Conservation (phyloP, 2,888 invertebrate species). For the Spilarctia lutea region DNA sequence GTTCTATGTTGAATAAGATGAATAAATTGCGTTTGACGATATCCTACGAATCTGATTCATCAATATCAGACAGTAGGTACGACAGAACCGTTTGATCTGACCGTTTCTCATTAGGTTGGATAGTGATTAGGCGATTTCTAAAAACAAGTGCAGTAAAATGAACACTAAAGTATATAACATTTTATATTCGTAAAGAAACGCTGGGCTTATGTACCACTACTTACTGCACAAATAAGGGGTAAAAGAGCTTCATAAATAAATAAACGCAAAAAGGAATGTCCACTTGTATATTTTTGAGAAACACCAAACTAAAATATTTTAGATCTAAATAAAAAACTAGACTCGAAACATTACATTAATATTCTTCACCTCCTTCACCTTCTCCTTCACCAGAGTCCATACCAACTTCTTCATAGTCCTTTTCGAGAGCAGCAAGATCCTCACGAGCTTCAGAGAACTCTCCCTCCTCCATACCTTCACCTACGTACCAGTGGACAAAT, state of each 20-base stretch:
- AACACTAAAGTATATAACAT: too few relatives aligned
- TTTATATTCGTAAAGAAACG: too few relatives aligned
- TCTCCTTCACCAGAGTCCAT: conserved; percentile 94
- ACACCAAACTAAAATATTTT: conserved; percentile 20
- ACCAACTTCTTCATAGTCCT: conserved; percentile 95
- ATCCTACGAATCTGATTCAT: too few relatives aligned
- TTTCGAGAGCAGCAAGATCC: conserved; percentile 90
- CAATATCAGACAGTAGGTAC: too few relatives aligned
- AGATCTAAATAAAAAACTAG: conserved; percentile 40
- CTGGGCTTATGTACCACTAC: too few relatives aligned
- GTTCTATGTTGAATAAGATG: too few relatives aligned
- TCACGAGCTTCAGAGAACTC: conserved; percentile 93
- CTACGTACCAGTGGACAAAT: conserved; percentile 98
- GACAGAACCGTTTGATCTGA: too few relatives aligned
- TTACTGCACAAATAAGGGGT: neutral
- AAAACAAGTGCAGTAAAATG: too few relatives aligned
- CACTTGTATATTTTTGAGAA: conserved; percentile 41
- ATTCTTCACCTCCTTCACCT: conserved; percentile 93
- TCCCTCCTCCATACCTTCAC: conserved; percentile 94
- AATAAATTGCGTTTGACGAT: too few relatives aligned
- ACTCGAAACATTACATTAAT: conserved; percentile 81
- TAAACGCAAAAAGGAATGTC: neutral
- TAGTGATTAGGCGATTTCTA: too few relatives aligned
- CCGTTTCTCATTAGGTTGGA: too few relatives aligned
- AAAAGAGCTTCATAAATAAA: neutral